Conservation (phyloP, 2,797 vertebrate species). For the Mallotus villosus region DNA sequence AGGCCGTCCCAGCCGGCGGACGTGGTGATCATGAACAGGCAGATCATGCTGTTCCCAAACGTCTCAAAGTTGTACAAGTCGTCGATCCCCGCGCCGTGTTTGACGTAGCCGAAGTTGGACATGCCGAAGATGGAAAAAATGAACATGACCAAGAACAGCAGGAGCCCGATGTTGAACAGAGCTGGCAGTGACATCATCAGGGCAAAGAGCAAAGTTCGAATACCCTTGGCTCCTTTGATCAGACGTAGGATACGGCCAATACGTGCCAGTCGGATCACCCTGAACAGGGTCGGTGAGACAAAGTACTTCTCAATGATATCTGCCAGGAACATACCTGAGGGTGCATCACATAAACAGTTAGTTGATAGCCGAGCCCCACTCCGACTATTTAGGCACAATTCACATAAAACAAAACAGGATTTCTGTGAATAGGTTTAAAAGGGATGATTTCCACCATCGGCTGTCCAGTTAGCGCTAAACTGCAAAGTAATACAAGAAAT, state of each 20-base stretch:
- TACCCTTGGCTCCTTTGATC: conserved; percentile 98
- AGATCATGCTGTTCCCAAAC: conserved; percentile 99
- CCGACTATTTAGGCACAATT: too few relatives aligned
- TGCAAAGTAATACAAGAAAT: too few relatives aligned
- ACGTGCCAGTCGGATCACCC: conserved; percentile 97
- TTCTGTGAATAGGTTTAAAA: too few relatives aligned
- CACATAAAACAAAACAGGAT: too few relatives aligned
- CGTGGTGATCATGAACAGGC: conserved; percentile 98
- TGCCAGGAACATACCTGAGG: conserved; percentile 96
- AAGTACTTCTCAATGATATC: conserved; percentile 99
- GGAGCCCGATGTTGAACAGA: conserved; percentile 97
- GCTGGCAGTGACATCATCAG: conserved; percentile 99
- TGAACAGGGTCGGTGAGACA: conserved; percentile 97
- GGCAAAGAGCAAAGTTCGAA: conserved; percentile 97
- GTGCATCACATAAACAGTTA: neutral
- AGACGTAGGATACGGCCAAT: conserved; percentile 97
- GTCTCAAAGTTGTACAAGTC: conserved; percentile 99
- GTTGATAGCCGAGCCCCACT: neutral
- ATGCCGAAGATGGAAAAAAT: conserved; percentile 99
- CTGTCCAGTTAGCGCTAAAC: too few relatives aligned
- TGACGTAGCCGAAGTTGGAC: conserved; percentile 99
- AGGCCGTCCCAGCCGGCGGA: conserved; percentile 97
- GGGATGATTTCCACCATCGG: too few relatives aligned
- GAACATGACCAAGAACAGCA: conserved; percentile 99
- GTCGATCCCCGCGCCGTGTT: conserved; percentile 93